Evolutionary conservation across 2,888 invertebrate species (phyloP), one percentile per base, ranked within the genome.

Genomic region (Sepiola atlantica): DNA sequence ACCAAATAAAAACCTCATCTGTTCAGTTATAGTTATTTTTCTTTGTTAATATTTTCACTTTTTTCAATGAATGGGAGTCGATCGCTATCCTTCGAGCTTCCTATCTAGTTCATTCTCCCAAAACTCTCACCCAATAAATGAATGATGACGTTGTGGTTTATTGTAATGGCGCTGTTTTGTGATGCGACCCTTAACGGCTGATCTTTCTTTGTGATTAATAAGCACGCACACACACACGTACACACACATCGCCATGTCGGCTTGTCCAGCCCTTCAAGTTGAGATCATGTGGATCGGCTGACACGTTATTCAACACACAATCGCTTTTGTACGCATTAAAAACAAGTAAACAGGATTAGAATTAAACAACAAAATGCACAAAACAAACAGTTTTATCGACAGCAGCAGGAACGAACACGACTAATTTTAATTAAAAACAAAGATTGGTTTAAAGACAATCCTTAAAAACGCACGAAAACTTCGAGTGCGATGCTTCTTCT

Each of bases 151-250:
- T n/a, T 32, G 77, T n/a, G 77, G n/a, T 77, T 45, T 77, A 77
- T 77, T 77, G n/a, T 77, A n/a, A 14, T 77, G 16, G n/a, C 32
- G 18, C 3, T 77, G n/a, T 77, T 45, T 45, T 77, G 77, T 77
- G n/a, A n/a, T 77, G 14, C 77, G 77, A 77, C 77, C 77, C 77
- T 77, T 77, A 77, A 77, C 77, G 77, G 77, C n/a, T 77, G 77
- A 77, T 77, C 45, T 77, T 77, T n/a, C 77, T 77, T 32, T 77
- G 77, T n/a, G 77, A 77, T 77, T 77, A 77, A 77, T 77, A 77
- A 77, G 32, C n/a, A n/a, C 77, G 32, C 16, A 32, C 45, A 45
- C 2, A 45, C 45, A 45, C 45, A 45, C 45, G 8, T 8, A 45
- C 45, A 45, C 45, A 8, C 45, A 77, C 77, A 77, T 77, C 32